These are phyloP conservation scores for Hyperopisus bebe DNA, from an alignment of 2,113 vertebrate species.

Conservation along the genomic window DNA sequence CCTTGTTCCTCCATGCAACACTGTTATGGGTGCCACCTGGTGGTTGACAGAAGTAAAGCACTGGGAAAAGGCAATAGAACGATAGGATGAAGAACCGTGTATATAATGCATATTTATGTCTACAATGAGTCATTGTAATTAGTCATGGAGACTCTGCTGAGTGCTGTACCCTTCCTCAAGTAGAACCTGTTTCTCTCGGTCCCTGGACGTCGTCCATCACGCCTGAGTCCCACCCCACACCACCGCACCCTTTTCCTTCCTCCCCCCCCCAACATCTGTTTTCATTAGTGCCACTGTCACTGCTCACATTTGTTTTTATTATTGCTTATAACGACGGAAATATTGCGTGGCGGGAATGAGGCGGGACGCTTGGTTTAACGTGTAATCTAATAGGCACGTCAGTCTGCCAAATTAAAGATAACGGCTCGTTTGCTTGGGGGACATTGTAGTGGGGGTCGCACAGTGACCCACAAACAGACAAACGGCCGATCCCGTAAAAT, in stretches of 20 bases:
- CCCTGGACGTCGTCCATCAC: not conserved
- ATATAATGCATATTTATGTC: not conserved
- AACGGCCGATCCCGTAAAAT: not conserved
- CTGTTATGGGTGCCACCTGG: not conserved
- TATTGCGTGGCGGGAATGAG: not conserved
- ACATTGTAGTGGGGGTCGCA: not conserved
- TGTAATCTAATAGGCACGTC: slow-evolving; percentile 26
- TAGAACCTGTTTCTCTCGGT: not conserved
- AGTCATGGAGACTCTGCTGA: not conserved
- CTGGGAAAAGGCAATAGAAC: not conserved
- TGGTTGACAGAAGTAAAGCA: not conserved
- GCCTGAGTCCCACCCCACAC: not conserved
- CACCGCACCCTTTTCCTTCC: not conserved
- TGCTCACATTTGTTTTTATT: slow-evolving; percentile 26
- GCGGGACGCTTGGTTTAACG: slow-evolving; percentile 16
- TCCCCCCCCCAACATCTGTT: not conserved
- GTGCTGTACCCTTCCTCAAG: not conserved
- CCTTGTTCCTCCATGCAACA: not conserved
- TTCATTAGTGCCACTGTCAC: slow-evolving; percentile 21
- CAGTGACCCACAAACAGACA: not conserved
- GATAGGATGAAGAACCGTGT: not conserved
- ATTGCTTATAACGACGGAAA: slow-evolving; percentile 23
- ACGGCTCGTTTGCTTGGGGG: slow-evolving; percentile 10
- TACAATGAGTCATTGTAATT: not conserved
- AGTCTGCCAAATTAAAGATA: slow-evolving; percentile 27